Percentiles rank a stretch among this genome's conserved stretches.
Conservation (phyloP, 2,113 vertebrate species). For the Oreocharis arfaki region DNA sequence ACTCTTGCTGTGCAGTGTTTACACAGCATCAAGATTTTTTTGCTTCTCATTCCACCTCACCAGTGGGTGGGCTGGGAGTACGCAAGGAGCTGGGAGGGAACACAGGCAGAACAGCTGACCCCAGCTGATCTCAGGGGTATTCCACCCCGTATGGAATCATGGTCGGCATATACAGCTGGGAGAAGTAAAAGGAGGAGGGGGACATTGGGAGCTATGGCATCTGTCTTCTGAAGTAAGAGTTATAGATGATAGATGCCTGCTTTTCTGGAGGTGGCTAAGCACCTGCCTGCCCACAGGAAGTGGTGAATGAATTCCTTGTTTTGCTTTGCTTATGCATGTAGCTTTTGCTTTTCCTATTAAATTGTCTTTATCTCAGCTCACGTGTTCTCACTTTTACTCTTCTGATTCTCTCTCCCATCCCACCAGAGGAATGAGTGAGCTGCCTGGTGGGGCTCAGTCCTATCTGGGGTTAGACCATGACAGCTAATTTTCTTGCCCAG, state of each 20-base stretch:
- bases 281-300: not conserved
- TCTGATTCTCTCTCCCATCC: not conserved
- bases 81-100: not conserved
- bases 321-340: not conserved
- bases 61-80: not conserved
- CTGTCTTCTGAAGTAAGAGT: not conserved
- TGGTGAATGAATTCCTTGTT: not conserved
- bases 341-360: not conserved
- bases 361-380: not conserved
- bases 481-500: not conserved
- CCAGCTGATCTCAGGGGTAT: not conserved
- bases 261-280: not conserved
- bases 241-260: not conserved
- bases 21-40: not conserved
- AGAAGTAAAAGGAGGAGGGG: not conserved
- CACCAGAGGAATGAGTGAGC: accelerated
- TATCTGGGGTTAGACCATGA: not conserved
- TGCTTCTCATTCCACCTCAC: not conserved
- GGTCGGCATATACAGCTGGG: not conserved
- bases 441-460: not conserved
- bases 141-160: not conserved
- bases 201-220: not conserved
- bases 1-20: too few species aligned
- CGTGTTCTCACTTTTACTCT: not conserved
- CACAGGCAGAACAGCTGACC: not conserved